Evolutionary conservation across 2,113 vertebrate species (phyloP).

Genomic region (Sterna hirundo): DNA sequence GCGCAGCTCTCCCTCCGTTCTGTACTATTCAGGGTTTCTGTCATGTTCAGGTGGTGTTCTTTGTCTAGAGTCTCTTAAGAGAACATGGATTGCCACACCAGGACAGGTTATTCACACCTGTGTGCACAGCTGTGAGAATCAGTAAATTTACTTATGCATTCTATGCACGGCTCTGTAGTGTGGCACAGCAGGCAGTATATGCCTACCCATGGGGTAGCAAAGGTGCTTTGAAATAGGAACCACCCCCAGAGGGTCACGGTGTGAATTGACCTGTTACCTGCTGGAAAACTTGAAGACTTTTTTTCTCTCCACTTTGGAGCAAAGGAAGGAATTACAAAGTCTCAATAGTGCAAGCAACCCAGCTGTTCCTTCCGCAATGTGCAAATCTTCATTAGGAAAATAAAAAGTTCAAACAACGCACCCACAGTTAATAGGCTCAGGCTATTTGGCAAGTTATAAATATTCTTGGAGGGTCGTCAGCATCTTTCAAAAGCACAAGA

Average conservation of each 20-base stretch:
- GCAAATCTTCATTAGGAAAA: neutral
- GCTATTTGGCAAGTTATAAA: neutral
- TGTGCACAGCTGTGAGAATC: neutral
- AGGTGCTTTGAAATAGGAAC: neutral
- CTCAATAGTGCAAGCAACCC: neutral
- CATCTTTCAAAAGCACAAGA: neutral
- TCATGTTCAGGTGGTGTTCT: neutral
- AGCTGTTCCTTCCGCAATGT: neutral
- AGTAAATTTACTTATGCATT: neutral
- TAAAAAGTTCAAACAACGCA: neutral
- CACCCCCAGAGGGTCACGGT: accelerated
- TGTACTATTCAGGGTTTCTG: neutral
- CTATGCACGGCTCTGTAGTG: neutral
- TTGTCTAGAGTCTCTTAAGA: neutral
- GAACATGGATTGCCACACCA: neutral
- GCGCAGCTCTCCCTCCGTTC: neutral
- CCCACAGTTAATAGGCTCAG: neutral
- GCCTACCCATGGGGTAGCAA: neutral
- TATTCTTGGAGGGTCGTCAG: neutral
- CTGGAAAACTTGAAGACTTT: neutral
- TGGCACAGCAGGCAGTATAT: neutral
- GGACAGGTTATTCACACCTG: neutral
- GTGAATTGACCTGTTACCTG: neutral
- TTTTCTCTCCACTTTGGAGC: neutral
- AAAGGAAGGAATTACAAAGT: neutral